Base-by-base conservation (phyloP, 1,140 invertebrate species). In the Hypsibius dujardini region DNA sequence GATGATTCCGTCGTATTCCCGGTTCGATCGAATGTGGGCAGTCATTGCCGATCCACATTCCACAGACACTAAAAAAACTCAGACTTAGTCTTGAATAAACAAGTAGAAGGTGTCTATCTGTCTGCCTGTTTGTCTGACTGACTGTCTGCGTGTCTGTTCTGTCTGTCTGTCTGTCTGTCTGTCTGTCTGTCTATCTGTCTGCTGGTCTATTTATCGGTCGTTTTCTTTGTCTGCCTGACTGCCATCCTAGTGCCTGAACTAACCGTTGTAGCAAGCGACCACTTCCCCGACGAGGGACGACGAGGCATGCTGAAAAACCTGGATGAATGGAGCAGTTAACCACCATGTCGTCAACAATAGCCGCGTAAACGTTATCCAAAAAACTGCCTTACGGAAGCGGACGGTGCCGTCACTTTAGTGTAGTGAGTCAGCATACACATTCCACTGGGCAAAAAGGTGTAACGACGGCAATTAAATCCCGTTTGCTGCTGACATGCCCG, bases 1-100 rank as follows among this genome's bases (percentile, higher is more conserved):
- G 42, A 67, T 67, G 12, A 67, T 42, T 42, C 62, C 62, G 62
- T 67, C 62, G 62, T 67, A 67, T 42, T 67, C 62, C 12, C 62
- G 62, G 62, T 67, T 67, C 12, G 62, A 12, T 12, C 42, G 12
- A 67, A 67, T 45, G 42, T 42, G 62, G 12, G 62, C 62, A 7
- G 42, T 67, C 62, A 67, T 67, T 12, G 62, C 45, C 12, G 62
- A 67, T 12, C 62, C 62, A 45, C 62, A 67, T 67, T 67, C 62
- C 3, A 67, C 62, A 12, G 62, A 67, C 12, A 67, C 62, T 67
- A 42, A 7, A 42, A 56, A 56, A n/a, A 56, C 7, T 12, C 50
- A 56, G 28, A 28, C 28, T 28, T 28, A 28, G 28, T 28, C 28
- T 28, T 28, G 28, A 28, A 28, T 28, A 56, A 56, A 56, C 7